A percentile compares a stretch with the other conserved stretches of the same genome.
phyloP scores from a whole-genome alignment of 2,797 vertebrate genomes.

The Peromyscus melanophrys region DNA sequence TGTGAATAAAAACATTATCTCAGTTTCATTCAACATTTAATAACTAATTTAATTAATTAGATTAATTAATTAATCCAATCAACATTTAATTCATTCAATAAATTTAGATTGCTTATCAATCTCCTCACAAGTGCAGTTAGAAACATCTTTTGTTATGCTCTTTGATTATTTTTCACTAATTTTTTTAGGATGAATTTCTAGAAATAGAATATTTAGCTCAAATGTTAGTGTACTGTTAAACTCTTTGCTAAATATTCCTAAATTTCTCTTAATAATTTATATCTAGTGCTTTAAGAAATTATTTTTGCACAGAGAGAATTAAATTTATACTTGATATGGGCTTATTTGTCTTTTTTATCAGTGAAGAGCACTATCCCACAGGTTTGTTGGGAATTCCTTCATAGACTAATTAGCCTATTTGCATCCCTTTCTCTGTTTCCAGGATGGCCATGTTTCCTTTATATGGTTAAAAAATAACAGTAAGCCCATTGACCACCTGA shows the following conservation, averaged over 20 bases:
- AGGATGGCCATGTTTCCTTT: not conserved
- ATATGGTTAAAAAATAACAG: not conserved
- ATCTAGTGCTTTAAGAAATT: not conserved
- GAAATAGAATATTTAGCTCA: not conserved
- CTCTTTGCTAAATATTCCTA: not conserved
- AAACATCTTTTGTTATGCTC: not conserved
- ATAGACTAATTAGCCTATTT: not conserved
- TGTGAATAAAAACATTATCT: not conserved
- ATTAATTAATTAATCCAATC: no score
- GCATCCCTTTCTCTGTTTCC: not conserved
- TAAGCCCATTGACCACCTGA: not conserved
- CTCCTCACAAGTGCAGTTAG: not conserved
- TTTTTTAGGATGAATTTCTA: constrained; percentile 23
- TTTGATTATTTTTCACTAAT: constrained; percentile 17
- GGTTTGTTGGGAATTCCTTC: not conserved
- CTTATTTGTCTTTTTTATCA: not conserved
- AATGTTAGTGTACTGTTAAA: not conserved
- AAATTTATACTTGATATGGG: not conserved
- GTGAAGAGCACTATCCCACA: no score
- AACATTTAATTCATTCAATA: not conserved
- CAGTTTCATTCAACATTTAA: not conserved
- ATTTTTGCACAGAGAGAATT: not conserved
- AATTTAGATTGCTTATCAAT: not conserved
- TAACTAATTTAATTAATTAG: no score
- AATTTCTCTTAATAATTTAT: not conserved